Conservation (phyloP, 2,113 vertebrate genomes). For the Sebastes fasciatus region DNA sequence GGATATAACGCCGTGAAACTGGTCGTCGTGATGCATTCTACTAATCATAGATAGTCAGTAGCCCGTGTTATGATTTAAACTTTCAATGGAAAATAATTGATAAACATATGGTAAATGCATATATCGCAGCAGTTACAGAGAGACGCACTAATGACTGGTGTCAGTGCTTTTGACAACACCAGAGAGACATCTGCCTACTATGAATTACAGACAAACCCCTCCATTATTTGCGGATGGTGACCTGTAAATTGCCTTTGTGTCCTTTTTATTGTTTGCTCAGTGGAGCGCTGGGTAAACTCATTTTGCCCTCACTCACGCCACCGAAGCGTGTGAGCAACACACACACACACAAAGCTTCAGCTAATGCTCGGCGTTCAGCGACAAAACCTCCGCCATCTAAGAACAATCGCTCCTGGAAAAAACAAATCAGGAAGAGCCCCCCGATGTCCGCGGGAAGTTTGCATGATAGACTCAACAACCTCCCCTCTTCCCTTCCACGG, state of each 20-base stretch:
- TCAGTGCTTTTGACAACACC: not conserved
- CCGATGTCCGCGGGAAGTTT: constrained; percentile 50
- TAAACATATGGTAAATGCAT: not conserved
- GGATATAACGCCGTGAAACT: not conserved
- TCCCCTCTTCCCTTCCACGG: constrained; percentile 51
- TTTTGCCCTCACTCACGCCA: constrained; percentile 8
- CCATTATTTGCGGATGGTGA: constrained; percentile 24
- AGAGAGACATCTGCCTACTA: not conserved
- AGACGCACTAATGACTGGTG: not conserved
- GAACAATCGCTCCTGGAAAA: constrained; percentile 43
- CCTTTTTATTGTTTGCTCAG: constrained; percentile 34
- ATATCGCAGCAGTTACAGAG: not conserved
- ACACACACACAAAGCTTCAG: not conserved
- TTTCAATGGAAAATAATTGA: not conserved
- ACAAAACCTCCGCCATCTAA: not conserved
- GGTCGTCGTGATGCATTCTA: not conserved
- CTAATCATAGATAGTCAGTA: not conserved
- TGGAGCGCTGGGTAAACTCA: constrained; percentile 23
- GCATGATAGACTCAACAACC: constrained; percentile 40
- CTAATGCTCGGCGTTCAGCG: not conserved
- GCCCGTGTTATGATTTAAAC: not conserved
- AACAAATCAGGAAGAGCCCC: constrained; percentile 50
- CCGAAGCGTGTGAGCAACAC: constrained; percentile 31
- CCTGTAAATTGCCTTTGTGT: constrained; percentile 27
- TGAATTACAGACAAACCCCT: constrained; percentile 5